These are phyloP conservation scores for Anagyrus pseudococci DNA, from an alignment of 2,888 invertebrate genomes.

Conservation along the genomic window DNA sequence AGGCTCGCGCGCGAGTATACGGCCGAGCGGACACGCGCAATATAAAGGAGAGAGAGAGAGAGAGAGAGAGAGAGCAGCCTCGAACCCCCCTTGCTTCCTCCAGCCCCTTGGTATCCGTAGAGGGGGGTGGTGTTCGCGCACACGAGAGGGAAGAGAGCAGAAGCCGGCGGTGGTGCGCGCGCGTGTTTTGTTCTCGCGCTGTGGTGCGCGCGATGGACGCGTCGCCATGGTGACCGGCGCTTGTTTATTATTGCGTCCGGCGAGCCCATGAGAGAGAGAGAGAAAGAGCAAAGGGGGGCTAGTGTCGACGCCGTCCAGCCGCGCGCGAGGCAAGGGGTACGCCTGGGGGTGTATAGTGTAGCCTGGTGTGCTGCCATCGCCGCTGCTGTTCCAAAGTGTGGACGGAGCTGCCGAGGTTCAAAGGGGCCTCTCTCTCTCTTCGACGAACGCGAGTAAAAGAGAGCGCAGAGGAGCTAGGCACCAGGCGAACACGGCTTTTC, in stretches of 20 bases:
- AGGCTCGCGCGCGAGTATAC: not conserved
- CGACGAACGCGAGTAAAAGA: too few relatives aligned
- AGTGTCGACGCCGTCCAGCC: conserved; percentile 34
- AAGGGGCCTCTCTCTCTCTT: too few relatives aligned
- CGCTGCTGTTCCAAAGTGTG: too few relatives aligned
- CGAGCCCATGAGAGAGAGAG: conserved; percentile 42
- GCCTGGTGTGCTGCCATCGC: too few relatives aligned
- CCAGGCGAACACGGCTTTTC: too few relatives aligned
- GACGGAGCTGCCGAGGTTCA: conserved; percentile 27
- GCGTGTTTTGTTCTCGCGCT: conserved; percentile 56
- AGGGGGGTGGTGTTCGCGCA: too few relatives aligned
- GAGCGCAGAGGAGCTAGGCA: too few relatives aligned
- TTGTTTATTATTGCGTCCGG: conserved; percentile 62
- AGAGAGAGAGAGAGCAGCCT: too few relatives aligned
- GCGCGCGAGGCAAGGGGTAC: conserved; percentile 32
- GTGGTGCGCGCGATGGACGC: conserved; percentile 51
- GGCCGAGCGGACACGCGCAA: not conserved
- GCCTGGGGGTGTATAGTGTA: too few relatives aligned
- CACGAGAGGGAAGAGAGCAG: not conserved
- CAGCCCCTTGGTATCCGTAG: too few relatives aligned
- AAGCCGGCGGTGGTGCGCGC: not conserved
- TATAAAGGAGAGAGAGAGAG: not conserved
- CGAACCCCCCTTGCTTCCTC: too few relatives aligned
- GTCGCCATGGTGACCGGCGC: conserved; percentile 60
- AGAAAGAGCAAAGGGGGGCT: conserved; percentile 30